Conservation (phyloP, 2,888 invertebrate genomes). For the Oxytorus armatus region DNA sequence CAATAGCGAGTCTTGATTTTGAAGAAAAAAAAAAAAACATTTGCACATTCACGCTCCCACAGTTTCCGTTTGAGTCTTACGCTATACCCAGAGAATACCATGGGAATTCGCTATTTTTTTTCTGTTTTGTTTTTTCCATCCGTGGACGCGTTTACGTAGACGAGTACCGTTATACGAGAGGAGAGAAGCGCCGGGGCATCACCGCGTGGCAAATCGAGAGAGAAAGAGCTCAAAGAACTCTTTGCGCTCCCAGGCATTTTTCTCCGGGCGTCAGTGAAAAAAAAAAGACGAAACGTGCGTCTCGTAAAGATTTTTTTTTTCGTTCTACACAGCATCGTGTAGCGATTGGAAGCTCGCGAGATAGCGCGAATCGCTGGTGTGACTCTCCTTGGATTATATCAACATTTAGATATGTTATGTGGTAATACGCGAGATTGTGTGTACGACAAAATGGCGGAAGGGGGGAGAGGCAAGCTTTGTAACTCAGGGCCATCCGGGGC, state of each 20-base stretch:
- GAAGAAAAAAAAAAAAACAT: not conserved
- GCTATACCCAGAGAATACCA: too few relatives aligned
- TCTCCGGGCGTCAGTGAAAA: too few relatives aligned
- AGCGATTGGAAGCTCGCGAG: too few relatives aligned
- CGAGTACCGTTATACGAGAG: conserved; percentile 7
- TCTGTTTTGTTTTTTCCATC: conserved; percentile 7
- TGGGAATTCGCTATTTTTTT: too few relatives aligned
- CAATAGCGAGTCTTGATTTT: not conserved
- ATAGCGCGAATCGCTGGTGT: not conserved
- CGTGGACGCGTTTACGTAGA: not conserved
- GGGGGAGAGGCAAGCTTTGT: conserved; percentile 24
- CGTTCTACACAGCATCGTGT: too few relatives aligned
- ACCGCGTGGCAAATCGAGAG: conserved; percentile 18
- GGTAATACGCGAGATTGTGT: conserved; percentile 30
- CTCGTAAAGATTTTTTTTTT: too few relatives aligned
- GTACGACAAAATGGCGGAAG: conserved; percentile 17
- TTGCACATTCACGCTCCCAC: not conserved
- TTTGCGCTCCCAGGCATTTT: not conserved
- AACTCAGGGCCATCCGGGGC: conserved; percentile 62
- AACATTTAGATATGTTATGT: conserved; percentile 10
- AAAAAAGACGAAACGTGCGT: too few relatives aligned
- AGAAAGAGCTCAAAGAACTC: conserved; percentile 22
- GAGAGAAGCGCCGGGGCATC: not conserved
- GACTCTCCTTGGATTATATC: not conserved
- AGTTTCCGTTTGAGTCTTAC: too few relatives aligned